Conservation (phyloP, 92 coral and sea anemone genomes). For the Umimayanthus chanpuru region DNA sequence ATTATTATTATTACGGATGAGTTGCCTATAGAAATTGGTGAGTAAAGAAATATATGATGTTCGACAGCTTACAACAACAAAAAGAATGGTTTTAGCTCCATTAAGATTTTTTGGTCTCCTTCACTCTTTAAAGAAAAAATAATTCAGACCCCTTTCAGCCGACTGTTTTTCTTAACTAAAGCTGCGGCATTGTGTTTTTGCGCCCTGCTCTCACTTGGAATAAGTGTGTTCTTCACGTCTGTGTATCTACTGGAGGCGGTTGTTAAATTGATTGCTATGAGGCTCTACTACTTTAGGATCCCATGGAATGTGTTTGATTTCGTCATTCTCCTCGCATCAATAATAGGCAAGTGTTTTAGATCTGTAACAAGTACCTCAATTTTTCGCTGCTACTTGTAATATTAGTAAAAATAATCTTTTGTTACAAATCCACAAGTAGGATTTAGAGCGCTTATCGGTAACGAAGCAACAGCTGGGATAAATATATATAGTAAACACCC, state of each 20-base stretch:
- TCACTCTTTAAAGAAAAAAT: neutral
- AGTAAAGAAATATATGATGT: too few relatives aligned
- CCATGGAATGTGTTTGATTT: conserved; percentile 95
- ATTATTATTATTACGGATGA: too few relatives aligned
- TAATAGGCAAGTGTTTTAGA: conserved; percentile 62
- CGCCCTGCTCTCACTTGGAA: conserved; percentile 19
- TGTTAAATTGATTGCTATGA: conserved; percentile 75
- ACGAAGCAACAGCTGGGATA: neutral
- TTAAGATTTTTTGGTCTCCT: too few relatives aligned
- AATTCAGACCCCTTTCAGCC: neutral
- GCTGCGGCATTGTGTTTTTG: neutral
- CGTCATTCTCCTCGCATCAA: conserved; percentile 80
- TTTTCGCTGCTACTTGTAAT: neutral
- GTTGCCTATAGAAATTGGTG: too few relatives aligned
- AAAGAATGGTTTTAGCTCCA: neutral
- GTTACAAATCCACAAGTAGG: neutral
- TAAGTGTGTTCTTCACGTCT: conserved; percentile 69
- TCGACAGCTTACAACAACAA: too few relatives aligned
- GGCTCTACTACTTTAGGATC: conserved; percentile 78
- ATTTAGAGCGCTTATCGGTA: neutral
- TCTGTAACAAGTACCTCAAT: neutral
- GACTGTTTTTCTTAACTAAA: conserved; percentile 23
- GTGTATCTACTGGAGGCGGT: conserved; percentile 87
- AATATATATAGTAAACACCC: too few relatives aligned
- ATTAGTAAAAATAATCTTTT: neutral